Conservation (phyloP, 2,797 vertebrate species). For the Lacerta agilis region DNA sequence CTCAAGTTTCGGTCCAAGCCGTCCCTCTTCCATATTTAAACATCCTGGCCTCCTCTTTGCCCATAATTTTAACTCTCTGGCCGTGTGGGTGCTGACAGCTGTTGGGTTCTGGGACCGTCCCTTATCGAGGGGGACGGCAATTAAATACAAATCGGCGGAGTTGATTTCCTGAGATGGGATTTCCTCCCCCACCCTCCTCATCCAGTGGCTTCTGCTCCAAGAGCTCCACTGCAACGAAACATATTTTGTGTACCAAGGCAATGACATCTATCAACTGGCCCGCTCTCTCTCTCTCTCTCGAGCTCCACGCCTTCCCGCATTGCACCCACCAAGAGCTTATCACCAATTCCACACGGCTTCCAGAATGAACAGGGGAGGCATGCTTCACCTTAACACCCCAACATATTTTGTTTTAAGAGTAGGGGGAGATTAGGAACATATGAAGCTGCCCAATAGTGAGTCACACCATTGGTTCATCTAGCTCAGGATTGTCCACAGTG, state of each 20-base stretch:
- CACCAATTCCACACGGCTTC: neutral
- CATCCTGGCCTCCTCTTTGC: conserved; percentile 34
- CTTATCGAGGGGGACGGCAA: conserved; percentile 14
- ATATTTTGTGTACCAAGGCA: neutral
- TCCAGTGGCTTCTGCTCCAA: no score
- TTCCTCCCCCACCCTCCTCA: neutral
- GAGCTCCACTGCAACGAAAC: neutral
- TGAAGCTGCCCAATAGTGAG: no score
- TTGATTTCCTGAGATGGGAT: conserved; percentile 35
- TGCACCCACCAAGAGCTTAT: neutral
- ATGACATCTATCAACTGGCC: neutral
- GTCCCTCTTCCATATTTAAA: conserved; percentile 61
- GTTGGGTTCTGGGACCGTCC: conserved; percentile 4
- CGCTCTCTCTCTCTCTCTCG: no score
- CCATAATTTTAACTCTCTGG: conserved; percentile 39
- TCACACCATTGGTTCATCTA: no score
- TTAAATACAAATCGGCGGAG: conserved; percentile 29
- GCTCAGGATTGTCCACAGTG: no score
- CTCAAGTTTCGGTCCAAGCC: conserved; percentile 42
- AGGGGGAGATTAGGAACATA: no score
- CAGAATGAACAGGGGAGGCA: neutral
- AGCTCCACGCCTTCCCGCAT: neutral
- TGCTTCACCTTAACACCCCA: neutral
- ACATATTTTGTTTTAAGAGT: neutral
- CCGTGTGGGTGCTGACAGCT: conserved; percentile 23